Evolutionary conservation across 2,113 vertebrate genomes (phyloP).

Genomic region (Elaphurus davidianus): DNA sequence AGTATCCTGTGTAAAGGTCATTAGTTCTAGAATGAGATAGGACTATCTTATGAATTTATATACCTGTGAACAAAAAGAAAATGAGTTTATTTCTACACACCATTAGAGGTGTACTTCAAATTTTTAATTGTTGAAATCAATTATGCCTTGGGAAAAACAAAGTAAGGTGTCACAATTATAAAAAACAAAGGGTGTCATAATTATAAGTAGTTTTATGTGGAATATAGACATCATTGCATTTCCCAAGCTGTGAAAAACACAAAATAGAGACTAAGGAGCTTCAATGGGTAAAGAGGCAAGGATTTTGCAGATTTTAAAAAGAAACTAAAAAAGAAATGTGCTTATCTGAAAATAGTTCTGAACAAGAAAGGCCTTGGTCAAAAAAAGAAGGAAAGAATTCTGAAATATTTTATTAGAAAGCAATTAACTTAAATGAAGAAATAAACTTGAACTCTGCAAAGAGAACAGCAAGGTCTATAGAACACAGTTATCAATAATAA

Average conservation of each 20-base stretch:
- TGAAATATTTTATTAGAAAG: background rate
- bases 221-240: background rate
- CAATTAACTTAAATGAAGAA: background rate
- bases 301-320: background rate
- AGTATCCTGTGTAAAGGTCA: background rate
- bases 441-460: background rate
- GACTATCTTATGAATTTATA: background rate
- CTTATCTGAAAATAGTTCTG: slow-evolving; percentile 13
- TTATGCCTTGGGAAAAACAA: background rate
- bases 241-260: background rate
- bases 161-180: background rate
- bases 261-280: background rate
- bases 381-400: background rate
- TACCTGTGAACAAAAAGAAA: background rate
- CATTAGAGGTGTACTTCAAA: background rate
- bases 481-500: background rate
- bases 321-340: background rate
- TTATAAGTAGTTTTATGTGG: background rate
- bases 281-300: background rate
- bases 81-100: background rate
- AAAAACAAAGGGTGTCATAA: background rate
- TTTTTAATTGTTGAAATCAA: slow-evolving; percentile 2
- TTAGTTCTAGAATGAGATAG: slow-evolving; percentile 41
- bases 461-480: background rate
- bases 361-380: background rate